These are phyloP conservation scores for Pelobates cultripes DNA, from an alignment of 2,797 vertebrate species.

Conservation along the genomic window DNA sequence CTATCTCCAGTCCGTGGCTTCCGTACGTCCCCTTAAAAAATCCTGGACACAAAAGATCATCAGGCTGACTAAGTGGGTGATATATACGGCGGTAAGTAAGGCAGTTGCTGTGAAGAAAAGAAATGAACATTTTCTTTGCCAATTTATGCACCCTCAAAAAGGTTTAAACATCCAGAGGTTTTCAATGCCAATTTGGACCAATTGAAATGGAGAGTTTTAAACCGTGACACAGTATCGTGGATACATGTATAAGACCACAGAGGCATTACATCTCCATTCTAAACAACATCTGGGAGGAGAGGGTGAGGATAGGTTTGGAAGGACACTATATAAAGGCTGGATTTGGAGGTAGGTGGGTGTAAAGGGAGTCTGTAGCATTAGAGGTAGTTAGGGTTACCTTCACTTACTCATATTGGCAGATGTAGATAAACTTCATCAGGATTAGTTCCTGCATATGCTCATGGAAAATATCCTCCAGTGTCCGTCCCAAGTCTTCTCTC, in stretches of 20 bases:
- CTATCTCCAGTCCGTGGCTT: conserved; percentile 94
- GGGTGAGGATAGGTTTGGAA: no score
- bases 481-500: conserved; percentile 95
- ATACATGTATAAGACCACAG: no score
- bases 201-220: no score
- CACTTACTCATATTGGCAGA: conserved; percentile 96
- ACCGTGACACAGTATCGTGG: no score
- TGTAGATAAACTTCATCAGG: conserved; percentile 99
- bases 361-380: no score
- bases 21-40: conserved; percentile 98
- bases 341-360: no score
- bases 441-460: conserved; percentile 99
- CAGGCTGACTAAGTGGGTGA: conserved; percentile 84
- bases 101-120: conserved; percentile 83
- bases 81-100: conserved; percentile 97
- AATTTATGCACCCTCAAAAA: no score
- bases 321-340: no score
- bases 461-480: conserved; percentile 96
- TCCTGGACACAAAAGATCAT: conserved; percentile 87
- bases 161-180: no score
- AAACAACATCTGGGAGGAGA: no score
- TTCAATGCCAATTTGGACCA: not conserved
- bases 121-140: no score
- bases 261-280: no score
- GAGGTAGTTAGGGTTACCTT: not conserved